Percentiles rank a stretch among this genome's conserved stretches.
Conservation (phyloP, 2,888 invertebrate species). For the Ochropleura leucogaster region DNA sequence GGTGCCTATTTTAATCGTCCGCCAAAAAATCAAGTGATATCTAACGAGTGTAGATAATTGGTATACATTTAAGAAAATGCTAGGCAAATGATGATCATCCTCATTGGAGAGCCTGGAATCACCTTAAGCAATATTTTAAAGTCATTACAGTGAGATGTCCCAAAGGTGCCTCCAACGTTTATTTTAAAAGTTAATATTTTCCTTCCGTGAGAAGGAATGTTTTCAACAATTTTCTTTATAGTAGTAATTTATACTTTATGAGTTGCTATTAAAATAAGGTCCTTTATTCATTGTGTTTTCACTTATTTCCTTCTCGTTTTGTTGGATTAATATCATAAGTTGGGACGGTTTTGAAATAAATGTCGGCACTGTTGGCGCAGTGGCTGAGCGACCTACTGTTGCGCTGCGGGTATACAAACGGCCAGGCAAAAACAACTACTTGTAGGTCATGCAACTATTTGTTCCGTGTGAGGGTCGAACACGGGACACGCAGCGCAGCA, state of each 20-base stretch:
- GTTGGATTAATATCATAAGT: background rate
- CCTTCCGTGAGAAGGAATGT: constrained; percentile 5
- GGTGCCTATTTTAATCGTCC: background rate
- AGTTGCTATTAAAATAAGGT: constrained; percentile 18
- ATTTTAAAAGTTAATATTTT: constrained; percentile 11
- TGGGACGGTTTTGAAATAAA: background rate
- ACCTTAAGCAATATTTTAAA: background rate
- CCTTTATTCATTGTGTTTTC: constrained; percentile 10
- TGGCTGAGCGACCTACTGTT: no score
- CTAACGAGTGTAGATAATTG: background rate
- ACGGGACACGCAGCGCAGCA: no score
- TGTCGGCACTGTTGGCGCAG: no score
- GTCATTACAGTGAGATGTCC: constrained; percentile 34
- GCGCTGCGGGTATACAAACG: no score
- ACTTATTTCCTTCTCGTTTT: constrained; percentile 8
- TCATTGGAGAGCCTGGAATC: background rate
- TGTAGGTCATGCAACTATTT: no score
- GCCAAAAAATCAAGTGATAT: background rate
- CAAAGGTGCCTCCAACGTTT: background rate
- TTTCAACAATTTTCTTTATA: constrained; percentile 34
- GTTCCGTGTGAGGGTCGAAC: no score
- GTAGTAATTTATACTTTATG: constrained; percentile 39
- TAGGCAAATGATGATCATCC: no score
- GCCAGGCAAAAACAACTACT: no score
- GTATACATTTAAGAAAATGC: no score